Base-by-base conservation (phyloP, 2,797 vertebrate genomes). In the Ibycter americanus region DNA sequence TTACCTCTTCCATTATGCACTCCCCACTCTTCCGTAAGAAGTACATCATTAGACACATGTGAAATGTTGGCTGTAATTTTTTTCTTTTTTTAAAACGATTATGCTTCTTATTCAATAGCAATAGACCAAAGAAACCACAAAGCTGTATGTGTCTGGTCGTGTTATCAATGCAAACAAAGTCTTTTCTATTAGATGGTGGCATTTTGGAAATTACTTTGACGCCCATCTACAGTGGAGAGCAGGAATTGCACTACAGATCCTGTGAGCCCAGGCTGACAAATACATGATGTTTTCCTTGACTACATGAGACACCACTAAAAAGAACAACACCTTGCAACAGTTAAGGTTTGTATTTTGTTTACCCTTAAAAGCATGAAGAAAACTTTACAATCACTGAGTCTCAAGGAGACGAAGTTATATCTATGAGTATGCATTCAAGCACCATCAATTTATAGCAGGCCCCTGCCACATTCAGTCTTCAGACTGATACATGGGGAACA, bases 101-200 rank as follows among this genome's bases (percentile, higher is more conserved):
- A 42, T 18, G 14, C 6, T 63, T 81, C 83, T 66, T 66, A 49
- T 79, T 90, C 42, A 81, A 42, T 15, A 72, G 59, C 77, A 82
- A 36, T 1, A 65, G 36, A 65, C 11, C 11, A 46, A 80, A 54
- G 46, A 8, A 0, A 0, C 32, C 27, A n/a, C 51, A 36, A 63
- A 68, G 15, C 4, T 67, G 10, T 17, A 51, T 8, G 9, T 44
- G 19, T n/a, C 66, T 72, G 32, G 18, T 88, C 42, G 84, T 5
- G 2, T 54, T 23, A 32, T 26, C 17, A 25, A 15, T 9, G 16
- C 15, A 38, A 89, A 65, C 12, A 65, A 65, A 70, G 18, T 54
- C 7, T 72, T 83, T 76, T 74, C 56, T 78, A 62, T 55, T 54
- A 47, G 15, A 47, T 19, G 54, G 44, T 36, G 22, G 38, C 15